These are phyloP conservation scores for Crematogaster levior DNA, from an alignment of 2,888 invertebrate genomes.

Conservation along the genomic window DNA sequence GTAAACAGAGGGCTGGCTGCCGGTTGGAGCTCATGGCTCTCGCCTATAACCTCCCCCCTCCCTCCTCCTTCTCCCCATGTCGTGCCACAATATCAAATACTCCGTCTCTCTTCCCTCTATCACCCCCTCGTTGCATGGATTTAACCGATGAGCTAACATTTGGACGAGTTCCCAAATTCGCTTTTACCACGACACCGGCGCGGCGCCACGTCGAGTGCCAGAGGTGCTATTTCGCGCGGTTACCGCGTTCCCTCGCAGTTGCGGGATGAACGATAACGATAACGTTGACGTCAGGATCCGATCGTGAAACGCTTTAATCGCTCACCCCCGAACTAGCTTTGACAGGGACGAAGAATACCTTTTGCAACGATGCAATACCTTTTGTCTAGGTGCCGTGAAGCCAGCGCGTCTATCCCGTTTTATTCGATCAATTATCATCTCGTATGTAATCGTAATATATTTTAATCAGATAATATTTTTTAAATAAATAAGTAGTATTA, in stretches of 20 bases:
- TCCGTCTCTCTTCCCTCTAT: constrained; percentile 43
- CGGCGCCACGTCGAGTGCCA: constrained; percentile 57
- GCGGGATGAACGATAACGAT: constrained; percentile 15
- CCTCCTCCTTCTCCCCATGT: constrained; percentile 44
- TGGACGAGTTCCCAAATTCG: constrained; percentile 77
- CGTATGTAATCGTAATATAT: too few species aligned
- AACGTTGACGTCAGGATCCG: neutral
- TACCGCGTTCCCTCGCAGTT: neutral
- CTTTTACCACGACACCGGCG: constrained; percentile 72
- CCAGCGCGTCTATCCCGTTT: neutral
- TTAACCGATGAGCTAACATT: constrained; percentile 79
- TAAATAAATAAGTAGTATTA: too few species aligned
- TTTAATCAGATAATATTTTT: too few species aligned
- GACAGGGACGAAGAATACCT: neutral
- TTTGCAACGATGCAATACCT: neutral
- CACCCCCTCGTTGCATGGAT: constrained; percentile 69
- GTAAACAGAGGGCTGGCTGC: constrained; percentile 81
- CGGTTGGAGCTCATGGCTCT: constrained; percentile 71
- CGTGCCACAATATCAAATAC: constrained; percentile 78
- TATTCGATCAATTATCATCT: constrained; percentile 1
- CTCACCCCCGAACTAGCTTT: neutral
- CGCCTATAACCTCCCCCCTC: constrained; percentile 74
- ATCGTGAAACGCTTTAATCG: constrained; percentile 40
- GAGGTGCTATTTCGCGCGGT: constrained; percentile 49
- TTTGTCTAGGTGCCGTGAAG: neutral